Percentiles rank a stretch among this genome's conserved stretches.
Evolutionary conservation across 2,797 vertebrate species (phyloP).

Genomic region (Acipenser transmontanus): DNA sequence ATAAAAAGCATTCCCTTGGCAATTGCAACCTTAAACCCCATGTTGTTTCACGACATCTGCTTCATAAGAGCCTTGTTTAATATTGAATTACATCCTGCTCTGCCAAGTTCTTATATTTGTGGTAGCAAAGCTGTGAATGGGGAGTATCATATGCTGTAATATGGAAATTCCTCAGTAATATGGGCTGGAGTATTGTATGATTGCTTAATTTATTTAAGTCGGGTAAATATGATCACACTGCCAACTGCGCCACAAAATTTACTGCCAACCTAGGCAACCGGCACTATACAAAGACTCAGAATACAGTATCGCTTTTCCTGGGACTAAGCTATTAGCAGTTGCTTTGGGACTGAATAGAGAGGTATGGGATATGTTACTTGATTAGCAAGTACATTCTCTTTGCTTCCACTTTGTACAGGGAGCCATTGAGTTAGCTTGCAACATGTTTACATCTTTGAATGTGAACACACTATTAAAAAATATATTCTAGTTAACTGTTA

Average conservation of each 20-base stretch:
- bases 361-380: conserved; percentile 44
- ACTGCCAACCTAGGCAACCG: conserved; percentile 55
- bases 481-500: too few species aligned
- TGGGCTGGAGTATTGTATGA: conserved; percentile 62
- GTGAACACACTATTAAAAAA: too few species aligned
- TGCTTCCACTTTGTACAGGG: conserved; percentile 20
- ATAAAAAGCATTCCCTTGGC: conserved; percentile 70
- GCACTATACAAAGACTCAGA: conserved; percentile 42
- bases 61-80: conserved; percentile 63
- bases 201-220: conserved; percentile 76
- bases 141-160: conserved; percentile 80
- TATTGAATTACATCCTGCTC: conserved; percentile 73
- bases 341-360: conserved; percentile 44
- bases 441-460: too few species aligned
- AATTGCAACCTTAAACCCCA: conserved; percentile 50
- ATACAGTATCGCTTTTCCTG: conserved; percentile 61
- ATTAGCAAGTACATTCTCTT: conserved; percentile 30
- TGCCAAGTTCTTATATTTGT: conserved; percentile 63
- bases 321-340: conserved; percentile 70
- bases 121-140: conserved; percentile 59
- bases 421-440: background rate
- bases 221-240: conserved; percentile 55
- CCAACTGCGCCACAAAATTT: conserved; percentile 57
- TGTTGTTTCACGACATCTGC: conserved; percentile 63
- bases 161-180: conserved; percentile 80